Conservation (phyloP, 2,113 vertebrate species). For the Mesocricetus auratus region DNA sequence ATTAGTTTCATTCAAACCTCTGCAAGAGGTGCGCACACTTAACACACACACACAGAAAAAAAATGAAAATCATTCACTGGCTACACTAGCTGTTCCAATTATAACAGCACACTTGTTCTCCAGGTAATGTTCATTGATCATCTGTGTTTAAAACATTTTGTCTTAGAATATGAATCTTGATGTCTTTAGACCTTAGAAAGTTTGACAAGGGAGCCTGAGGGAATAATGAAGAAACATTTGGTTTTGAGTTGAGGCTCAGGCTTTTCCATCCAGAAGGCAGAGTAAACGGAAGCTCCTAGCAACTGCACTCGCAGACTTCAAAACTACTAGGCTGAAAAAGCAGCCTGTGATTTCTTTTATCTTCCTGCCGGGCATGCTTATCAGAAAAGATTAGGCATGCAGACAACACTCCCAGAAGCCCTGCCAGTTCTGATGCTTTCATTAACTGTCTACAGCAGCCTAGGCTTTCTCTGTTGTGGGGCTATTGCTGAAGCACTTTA, state of each 20-base stretch:
- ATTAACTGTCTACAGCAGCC: not conserved
- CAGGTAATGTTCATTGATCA: slow-evolving; percentile 46
- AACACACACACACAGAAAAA: not conserved
- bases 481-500: not conserved
- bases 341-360: slow-evolving; percentile 68
- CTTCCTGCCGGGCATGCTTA: slow-evolving; percentile 50
- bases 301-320: not conserved
- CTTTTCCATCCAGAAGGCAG: not conserved
- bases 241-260: slow-evolving; percentile 30
- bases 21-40: not conserved
- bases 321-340: slow-evolving; percentile 30
- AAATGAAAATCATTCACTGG: not conserved
- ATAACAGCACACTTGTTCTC: not conserved
- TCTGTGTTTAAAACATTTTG: slow-evolving; percentile 47
- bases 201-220: slow-evolving; percentile 32
- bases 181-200: not conserved
- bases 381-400: slow-evolving; percentile 54
- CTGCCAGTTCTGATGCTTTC: not conserved
- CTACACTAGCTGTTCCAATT: not conserved
- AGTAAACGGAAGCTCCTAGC: slow-evolving; percentile 53
- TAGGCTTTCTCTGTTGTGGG: not conserved
- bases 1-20: not conserved
- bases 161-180: slow-evolving; percentile 24
- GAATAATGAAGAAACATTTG: slow-evolving; percentile 43
- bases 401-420: not conserved